Percentiles rank a stretch among this genome's conserved stretches.
phyloP scores from a whole-genome alignment of 2,797 vertebrate species.

The Gobio occitaniae region DNA sequence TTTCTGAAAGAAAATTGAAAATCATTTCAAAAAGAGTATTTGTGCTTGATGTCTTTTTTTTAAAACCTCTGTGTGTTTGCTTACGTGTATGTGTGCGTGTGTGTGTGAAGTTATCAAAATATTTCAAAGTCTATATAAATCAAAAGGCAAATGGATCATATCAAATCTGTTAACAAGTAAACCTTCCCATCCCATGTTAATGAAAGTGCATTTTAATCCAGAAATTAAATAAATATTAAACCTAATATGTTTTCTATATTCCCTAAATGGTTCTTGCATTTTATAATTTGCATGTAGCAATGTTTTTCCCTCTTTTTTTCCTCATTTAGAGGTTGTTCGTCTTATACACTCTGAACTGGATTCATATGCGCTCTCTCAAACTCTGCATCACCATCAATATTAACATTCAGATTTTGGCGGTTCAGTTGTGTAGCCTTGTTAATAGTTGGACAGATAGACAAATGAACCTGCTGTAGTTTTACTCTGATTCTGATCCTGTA shows the following conservation, averaged over 20 bases:
- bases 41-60: conserved; percentile 42
- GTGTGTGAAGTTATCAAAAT: not conserved
- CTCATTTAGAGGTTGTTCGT: not conserved
- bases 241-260: not conserved
- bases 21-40: conserved; percentile 40
- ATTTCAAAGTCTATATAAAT: not conserved
- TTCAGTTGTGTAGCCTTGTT: conserved; percentile 1
- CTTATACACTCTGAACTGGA: not conserved
- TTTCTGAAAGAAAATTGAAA: conserved; percentile 81
- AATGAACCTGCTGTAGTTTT: conserved; percentile 23
- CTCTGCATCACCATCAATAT: not conserved
- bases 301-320: not conserved
- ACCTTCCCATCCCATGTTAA: not conserved
- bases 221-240: too few relatives aligned
- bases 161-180: not conserved
- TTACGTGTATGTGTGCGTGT: not conserved
- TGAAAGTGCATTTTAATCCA: not conserved
- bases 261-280: not conserved
- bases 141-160: not conserved
- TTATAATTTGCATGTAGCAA: not conserved
- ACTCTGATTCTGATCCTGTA: conserved; percentile 13
- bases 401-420: not conserved
- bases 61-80: conserved; percentile 20
- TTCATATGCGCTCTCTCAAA: not conserved
- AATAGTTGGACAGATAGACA: conserved; percentile 45